Base-by-base conservation (phyloP, 2,888 invertebrate genomes). In the Cordilura impudica region DNA sequence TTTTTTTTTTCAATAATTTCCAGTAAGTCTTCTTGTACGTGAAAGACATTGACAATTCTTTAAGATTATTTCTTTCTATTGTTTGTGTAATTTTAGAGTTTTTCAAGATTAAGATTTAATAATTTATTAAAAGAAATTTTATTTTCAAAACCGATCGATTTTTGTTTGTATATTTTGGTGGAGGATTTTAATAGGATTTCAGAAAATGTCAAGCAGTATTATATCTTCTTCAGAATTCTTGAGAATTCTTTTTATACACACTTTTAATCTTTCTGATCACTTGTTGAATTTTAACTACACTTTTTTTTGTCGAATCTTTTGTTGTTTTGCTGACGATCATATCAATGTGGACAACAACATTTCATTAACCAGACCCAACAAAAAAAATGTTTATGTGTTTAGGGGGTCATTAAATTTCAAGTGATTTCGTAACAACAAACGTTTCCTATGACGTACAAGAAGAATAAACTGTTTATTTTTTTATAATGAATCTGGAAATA, bases 331-430 rank as follows among this genome's bases (percentile, higher is more conserved):
- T 10, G 10, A 29, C 6, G 29, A 6, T 10, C 10, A 31, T 31
- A 2, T 10, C 12, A 31, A 10, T 6, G 8, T 31, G 31, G 31
- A 10, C 31, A 10, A 31, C 31, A 16, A 45, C 18, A 35, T 31
- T 12, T 19, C 16, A 53, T 31, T 6, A 45, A 19, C 4, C n/a
- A 16, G 1, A 43, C 45, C 29, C 16, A 63, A 51, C 8, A 23
- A 35, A 14, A 56, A n/a, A 49, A 6, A 43, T 65, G 23, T 51
- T 49, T 39, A 35, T 65, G 69, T 16, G 45, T 73, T 73, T 51
- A 65, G 65, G 78, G n/a, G 73, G 63, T 73, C 73, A 78, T 78
- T 78, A 78, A 67, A 51, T 67, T 53, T 58, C 39, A 23, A 58
- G 51, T 66, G 66, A 66, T 72, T 45, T 72, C 5, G n/a, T 23